Percentiles rank a stretch among this genome's conserved stretches.
Evolutionary conservation across 1,140 invertebrate species (phyloP).

Genomic region (Cecropterus lyciades): DNA sequence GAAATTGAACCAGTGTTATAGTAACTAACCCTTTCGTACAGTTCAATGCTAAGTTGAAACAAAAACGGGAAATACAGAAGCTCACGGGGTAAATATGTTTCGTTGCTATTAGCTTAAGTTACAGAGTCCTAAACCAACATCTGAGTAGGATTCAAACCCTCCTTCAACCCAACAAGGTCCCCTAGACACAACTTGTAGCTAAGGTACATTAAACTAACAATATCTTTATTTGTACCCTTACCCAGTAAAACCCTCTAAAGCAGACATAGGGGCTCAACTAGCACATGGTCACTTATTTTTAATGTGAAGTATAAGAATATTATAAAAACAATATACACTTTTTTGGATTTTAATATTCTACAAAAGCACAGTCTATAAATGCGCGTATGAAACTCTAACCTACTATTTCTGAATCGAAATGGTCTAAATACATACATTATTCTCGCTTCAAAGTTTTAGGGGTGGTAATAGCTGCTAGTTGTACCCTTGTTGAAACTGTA

Average conservation of each 20-base stretch:
- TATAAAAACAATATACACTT: too few relatives aligned
- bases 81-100: slow-evolving; percentile 43
- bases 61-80: slow-evolving; percentile 33
- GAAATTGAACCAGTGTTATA: too few relatives aligned
- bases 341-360: too few relatives aligned
- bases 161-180: slow-evolving; percentile 37
- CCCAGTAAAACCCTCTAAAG: background rate
- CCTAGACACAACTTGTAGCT: slow-evolving; percentile 39
- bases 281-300: too few relatives aligned
- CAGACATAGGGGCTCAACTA: too few relatives aligned
- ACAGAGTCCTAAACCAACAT: slow-evolving; percentile 55
- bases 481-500: slow-evolving; percentile 2
- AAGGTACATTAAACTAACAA: slow-evolving; percentile 44
- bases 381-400: too few relatives aligned
- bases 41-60: too few relatives aligned
- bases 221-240: slow-evolving; percentile 32
- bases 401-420: background rate
- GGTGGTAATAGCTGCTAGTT: slow-evolving; percentile 2
- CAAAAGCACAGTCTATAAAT: too few relatives aligned
- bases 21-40: too few relatives aligned
- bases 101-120: slow-evolving; percentile 50
- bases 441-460: background rate
- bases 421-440: slow-evolving; percentile 1
- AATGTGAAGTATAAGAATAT: too few relatives aligned
- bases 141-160: slow-evolving; percentile 39